A percentile compares a stretch with the other conserved stretches of the same genome.
These are phyloP conservation scores for Pyrgus malvae DNA, from an alignment of 2,888 invertebrate genomes.

Conservation along the genomic window DNA sequence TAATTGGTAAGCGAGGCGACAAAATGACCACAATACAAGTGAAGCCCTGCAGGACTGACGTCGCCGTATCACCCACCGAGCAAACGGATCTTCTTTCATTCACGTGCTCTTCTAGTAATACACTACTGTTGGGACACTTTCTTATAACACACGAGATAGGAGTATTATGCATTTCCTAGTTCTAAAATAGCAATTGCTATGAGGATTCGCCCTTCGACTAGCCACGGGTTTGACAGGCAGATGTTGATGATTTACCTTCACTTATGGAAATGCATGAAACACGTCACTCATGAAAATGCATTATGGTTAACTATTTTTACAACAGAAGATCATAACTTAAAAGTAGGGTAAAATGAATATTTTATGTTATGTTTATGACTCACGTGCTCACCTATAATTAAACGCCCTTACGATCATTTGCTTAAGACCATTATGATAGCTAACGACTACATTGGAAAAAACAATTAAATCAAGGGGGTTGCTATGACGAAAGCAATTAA, in stretches of 20 bases:
- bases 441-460: not conserved
- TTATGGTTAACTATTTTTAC: too few species aligned
- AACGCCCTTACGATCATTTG: not conserved
- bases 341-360: too few species aligned
- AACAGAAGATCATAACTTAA: too few species aligned
- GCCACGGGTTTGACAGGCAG: too few species aligned
- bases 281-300: too few species aligned
- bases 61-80: not conserved
- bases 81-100: not conserved
- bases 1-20: not conserved
- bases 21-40: not conserved
- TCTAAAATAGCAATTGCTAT: too few species aligned
- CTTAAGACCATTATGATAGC: not conserved
- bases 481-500: slow-evolving; percentile 1
- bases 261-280: too few species aligned
- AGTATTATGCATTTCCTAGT: too few species aligned
- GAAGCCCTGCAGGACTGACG: not conserved
- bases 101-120: not conserved
- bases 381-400: not conserved
- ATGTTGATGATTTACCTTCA: too few species aligned
- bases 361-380: not conserved
- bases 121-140: too few species aligned
- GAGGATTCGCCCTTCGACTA: too few species aligned
- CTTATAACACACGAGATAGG: too few species aligned
- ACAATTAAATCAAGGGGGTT: slow-evolving; percentile 1